phyloP scores from a whole-genome alignment of 2,113 vertebrate genomes.

The Callopanchax toddi region DNA sequence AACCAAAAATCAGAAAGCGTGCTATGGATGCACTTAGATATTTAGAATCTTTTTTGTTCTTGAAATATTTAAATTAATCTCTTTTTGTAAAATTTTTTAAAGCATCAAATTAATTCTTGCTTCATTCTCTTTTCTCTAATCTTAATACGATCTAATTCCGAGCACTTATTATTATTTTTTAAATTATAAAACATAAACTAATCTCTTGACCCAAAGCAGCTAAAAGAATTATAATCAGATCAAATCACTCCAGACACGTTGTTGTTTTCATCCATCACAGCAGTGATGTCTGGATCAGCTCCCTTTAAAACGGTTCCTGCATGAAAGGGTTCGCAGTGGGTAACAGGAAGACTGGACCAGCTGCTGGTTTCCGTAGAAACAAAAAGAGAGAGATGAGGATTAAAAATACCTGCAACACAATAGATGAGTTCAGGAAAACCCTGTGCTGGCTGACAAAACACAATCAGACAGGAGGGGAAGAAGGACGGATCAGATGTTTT shows the following conservation, averaged over 20 bases:
- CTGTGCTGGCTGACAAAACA: slow-evolving; percentile 52
- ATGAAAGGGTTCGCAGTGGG: slow-evolving; percentile 50
- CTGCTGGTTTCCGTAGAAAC: not conserved
- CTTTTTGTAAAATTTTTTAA: too few species aligned
- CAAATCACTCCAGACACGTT: not conserved
- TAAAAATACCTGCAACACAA: not conserved
- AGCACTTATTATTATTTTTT: slow-evolving; percentile 10
- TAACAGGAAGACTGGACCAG: slow-evolving; percentile 42
- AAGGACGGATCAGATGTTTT: slow-evolving; percentile 1
- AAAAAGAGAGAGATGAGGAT: not conserved
- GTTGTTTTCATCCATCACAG: not conserved
- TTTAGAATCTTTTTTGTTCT: not conserved
- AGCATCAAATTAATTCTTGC: too few species aligned
- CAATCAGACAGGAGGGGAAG: slow-evolving; percentile 25
- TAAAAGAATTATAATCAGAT: slow-evolving; percentile 17
- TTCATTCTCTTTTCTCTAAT: too few species aligned
- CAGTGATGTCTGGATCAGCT: slow-evolving; percentile 4
- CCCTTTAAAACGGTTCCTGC: slow-evolving; percentile 10
- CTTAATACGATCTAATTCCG: too few species aligned
- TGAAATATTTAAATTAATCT: too few species aligned
- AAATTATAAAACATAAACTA: slow-evolving; percentile 3
- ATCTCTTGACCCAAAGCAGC: slow-evolving; percentile 48
- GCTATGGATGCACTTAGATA: not conserved
- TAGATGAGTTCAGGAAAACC: slow-evolving; percentile 32
- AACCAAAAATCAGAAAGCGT: not conserved